Evolutionary conservation across 2,888 invertebrate genomes (phyloP), one percentile per base, ranked within the genome.

Genomic region (Mythimna loreyi): DNA sequence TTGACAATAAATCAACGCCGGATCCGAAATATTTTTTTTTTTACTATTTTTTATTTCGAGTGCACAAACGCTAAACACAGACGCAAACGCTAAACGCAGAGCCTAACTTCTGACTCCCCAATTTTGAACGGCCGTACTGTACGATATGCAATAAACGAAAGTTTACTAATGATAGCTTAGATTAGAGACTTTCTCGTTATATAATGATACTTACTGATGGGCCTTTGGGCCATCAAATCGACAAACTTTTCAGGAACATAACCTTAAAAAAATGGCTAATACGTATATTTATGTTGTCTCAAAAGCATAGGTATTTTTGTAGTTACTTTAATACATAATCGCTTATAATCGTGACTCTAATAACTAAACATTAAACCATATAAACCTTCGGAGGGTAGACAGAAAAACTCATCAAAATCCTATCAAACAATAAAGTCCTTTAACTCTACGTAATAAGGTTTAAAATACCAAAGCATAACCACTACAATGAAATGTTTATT

Each of bases 401-500:
- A 30, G 9, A 9, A 3, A 52, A n/a, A 1, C 19, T 3, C 23
- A 13, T 23, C 1, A n/a, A n/a, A n/a, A n/a, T 0, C 19, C 6
- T 28, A 13, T 23, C 1, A 40, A 1, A 13, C 6, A 21, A 71
- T 4, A 19, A 8, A 40, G 6, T 11, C 1, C 16, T 53, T 13
- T 43, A 7, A 19, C 1, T 11, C 1, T 2, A 3, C 0, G 9
- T 0, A 0, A 19, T 23, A 72, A 25, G 72, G 66, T 67, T 45
- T 25, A 60, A 23, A 57, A 52, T 57, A 1, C 5, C 21, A 28
- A n/a, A 47, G 19, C 9, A 56, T 55, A 4, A 21, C 1, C 6
- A 4, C 8, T 36, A 49, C n/a, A 62, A 50, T 23, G 43, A 69
- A 68, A 63, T 55, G 23, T 62, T 59, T 58, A 70, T 71, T 75